Base-by-base conservation (phyloP, 2,888 invertebrate species). In the Elysia crispata region DNA sequence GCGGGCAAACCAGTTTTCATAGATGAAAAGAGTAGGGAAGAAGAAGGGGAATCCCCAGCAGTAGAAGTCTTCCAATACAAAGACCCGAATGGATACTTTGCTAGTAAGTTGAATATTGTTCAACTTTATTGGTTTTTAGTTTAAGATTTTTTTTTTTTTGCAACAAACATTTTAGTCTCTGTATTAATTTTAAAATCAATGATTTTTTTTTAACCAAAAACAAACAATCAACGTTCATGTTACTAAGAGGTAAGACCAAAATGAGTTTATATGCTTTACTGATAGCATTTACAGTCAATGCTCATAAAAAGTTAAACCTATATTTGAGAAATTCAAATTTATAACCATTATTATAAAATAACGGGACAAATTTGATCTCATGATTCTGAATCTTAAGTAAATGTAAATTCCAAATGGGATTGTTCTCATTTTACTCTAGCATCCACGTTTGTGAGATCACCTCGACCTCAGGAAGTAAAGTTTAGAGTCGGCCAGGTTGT, bases 401-500 rank as follows among this genome's bases (percentile, higher is more conserved):
- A 15, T 54, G 20, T 54, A 15, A 54, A 15, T 20, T 20, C 31
- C 31, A 70, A 23, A 28, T 49, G 20, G n/a, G 0, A 20, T 23
- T 64, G 1, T n/a, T 3, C 23, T 70, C 25, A 25, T 50, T 33
- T 13, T 25, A 67, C 28, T 67, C 41, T 80, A 92, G 92, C 83
- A 54, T 93, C 93, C 1, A 83, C 89, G 33, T 89, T 90, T 67
- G 91, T 92, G 11, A 86, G 94, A 75, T 87, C 85, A 72, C 90
- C 90, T 15, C 87, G 93, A 28, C 91, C 93, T 1, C 87, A 91
- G 0, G 83, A 90, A 72, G 91, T 94, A 1, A 89, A 91, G 73
- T 94, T 89, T 85, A 89, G 93, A 30, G 91, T 94, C 28, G 94
- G 94, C 0, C 94, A 94, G 87, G 93, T 94, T 41, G 90, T 94